Percentiles rank a stretch among this genome's conserved stretches.
Conservation (phyloP, 2,113 vertebrate species). For the Thamnophis sirtalis region DNA sequence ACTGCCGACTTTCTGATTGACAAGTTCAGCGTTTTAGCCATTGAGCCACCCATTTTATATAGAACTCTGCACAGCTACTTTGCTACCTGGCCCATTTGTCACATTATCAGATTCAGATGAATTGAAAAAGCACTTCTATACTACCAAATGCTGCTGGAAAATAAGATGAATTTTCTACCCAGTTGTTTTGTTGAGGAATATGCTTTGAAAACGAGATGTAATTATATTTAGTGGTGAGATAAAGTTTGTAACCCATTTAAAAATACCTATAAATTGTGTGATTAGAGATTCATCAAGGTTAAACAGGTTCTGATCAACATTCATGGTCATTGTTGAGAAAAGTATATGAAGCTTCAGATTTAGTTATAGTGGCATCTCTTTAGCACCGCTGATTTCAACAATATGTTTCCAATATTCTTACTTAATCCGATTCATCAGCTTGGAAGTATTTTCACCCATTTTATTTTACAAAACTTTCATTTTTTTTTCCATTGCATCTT, state of each 20-base stretch:
- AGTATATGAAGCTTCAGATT: neutral
- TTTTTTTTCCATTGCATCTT: neutral
- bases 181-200: neutral
- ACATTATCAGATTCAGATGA: neutral
- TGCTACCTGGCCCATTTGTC: neutral
- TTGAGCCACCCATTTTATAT: neutral
- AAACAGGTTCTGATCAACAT: neutral
- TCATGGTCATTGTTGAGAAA: neutral
- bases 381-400: neutral
- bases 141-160: neutral
- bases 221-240: neutral
- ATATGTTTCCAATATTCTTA: neutral
- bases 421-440: neutral
- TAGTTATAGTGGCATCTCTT: neutral
- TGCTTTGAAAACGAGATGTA: neutral
- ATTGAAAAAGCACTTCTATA: neutral
- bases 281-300: neutral
- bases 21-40: neutral
- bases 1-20: too few relatives aligned
- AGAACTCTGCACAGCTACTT: neutral
- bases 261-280: neutral
- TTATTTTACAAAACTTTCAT: neutral
- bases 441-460: neutral
- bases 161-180: neutral
- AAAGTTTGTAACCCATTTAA: neutral